phyloP scores from a whole-genome alignment of 2,113 vertebrate species.

The Fregata magnificens region DNA sequence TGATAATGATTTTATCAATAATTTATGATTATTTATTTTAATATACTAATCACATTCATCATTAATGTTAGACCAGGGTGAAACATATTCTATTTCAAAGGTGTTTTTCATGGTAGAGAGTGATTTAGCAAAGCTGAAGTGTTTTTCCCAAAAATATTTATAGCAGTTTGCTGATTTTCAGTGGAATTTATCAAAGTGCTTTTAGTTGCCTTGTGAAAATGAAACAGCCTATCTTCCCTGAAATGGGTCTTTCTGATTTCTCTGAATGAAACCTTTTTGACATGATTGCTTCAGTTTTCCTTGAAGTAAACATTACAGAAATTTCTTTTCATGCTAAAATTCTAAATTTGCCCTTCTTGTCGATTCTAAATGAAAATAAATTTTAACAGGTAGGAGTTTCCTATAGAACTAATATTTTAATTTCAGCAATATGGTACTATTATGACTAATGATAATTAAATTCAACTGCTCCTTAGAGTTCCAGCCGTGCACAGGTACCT shows the following conservation, averaged over 20 bases:
- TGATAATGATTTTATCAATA: constrained; percentile 23
- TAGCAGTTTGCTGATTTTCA: neutral
- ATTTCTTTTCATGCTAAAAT: neutral
- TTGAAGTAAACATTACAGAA: neutral
- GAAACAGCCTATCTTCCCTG: neutral
- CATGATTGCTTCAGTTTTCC: neutral
- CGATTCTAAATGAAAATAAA: neutral
- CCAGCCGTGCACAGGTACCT: neutral
- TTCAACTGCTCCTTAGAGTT: neutral
- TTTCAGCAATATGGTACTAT: neutral
- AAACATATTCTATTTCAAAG: neutral
- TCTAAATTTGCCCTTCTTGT: neutral
- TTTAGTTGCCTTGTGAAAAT: neutral
- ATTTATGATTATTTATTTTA: constrained; percentile 25
- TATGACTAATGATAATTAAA: neutral
- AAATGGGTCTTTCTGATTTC: neutral
- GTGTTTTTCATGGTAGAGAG: neutral
- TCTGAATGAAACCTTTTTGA: neutral
- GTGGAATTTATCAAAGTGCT: neutral
- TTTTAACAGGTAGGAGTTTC: neutral
- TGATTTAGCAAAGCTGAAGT: neutral
- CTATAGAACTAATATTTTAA: neutral
- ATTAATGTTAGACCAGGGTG: neutral
- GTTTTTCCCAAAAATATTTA: neutral
- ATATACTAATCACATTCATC: neutral